phyloP scores from a whole-genome alignment of 2,113 vertebrate genomes.

The Pipa parva region DNA sequence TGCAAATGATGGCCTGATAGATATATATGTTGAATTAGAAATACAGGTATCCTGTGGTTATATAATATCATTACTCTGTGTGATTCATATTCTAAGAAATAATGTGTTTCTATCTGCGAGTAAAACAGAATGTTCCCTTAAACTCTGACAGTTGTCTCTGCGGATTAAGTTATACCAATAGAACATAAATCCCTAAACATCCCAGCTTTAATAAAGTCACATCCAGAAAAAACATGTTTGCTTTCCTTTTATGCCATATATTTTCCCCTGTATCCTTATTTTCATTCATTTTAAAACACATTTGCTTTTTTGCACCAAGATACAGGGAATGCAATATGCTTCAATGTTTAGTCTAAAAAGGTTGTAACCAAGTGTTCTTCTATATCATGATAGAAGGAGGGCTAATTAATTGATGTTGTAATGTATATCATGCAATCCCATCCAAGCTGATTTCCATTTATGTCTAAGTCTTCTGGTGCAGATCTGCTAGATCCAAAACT shows the following conservation, averaged over 20 bases:
- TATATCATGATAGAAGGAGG: too few relatives aligned
- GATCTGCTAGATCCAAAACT: too few relatives aligned
- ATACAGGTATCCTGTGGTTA: not conserved
- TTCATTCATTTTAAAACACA: not conserved
- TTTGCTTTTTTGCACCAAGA: not conserved
- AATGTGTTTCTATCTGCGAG: not conserved
- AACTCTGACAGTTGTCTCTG: not conserved
- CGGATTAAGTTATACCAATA: not conserved
- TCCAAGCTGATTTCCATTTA: too few relatives aligned
- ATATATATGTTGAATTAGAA: not conserved
- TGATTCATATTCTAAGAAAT: constrained; percentile 2
- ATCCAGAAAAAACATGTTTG: not conserved
- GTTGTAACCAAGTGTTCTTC: too few relatives aligned
- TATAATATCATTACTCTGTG: not conserved
- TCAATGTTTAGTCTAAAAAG: too few relatives aligned
- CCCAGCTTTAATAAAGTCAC: not conserved
- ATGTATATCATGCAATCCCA: too few relatives aligned
- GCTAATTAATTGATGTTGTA: too few relatives aligned
- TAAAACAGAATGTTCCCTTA: not conserved
- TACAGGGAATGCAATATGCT: too few relatives aligned
- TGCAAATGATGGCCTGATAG: not conserved
- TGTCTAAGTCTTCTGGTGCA: too few relatives aligned
- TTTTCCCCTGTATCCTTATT: not conserved
- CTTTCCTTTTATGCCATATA: too few relatives aligned
- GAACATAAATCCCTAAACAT: constrained; percentile 1